A percentile compares a stretch with the other conserved stretches of the same genome.
phyloP scores from a whole-genome alignment of 2,113 vertebrate species.

The Corythornis cristatus region DNA sequence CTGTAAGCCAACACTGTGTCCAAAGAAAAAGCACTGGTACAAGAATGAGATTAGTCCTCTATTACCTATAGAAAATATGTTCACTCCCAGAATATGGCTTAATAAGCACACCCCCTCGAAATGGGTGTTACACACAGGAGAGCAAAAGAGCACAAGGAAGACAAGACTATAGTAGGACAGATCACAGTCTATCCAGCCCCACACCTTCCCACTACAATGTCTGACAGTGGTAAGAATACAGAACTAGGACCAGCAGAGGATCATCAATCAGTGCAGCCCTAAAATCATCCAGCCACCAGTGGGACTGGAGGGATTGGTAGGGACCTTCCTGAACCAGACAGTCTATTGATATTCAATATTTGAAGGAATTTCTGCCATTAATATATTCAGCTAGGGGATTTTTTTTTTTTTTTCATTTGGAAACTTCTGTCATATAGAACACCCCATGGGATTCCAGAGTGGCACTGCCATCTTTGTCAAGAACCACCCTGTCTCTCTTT shows the following conservation, averaged over 20 bases:
- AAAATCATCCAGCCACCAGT: neutral
- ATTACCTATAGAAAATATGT: neutral
- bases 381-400: neutral
- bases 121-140: neutral
- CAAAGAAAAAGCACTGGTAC: neutral
- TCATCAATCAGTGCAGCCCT: neutral
- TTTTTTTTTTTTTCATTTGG: neutral
- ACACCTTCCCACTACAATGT: neutral
- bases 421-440: neutral
- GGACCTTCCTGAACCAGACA: neutral
- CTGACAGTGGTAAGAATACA: neutral
- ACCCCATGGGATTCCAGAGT: neutral
- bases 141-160: neutral
- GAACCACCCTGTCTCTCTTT: neutral
- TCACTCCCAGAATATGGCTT: neutral
- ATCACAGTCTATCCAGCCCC: neutral
- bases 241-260: neutral
- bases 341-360: neutral
- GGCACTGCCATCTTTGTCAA: neutral
- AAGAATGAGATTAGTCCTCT: neutral
- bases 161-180: neutral
- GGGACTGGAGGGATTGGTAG: neutral
- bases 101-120: neutral
- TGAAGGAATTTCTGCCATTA: neutral
- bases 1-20: neutral